Conservation (phyloP, 2,113 vertebrate species). For the Thymallus thymallus region DNA sequence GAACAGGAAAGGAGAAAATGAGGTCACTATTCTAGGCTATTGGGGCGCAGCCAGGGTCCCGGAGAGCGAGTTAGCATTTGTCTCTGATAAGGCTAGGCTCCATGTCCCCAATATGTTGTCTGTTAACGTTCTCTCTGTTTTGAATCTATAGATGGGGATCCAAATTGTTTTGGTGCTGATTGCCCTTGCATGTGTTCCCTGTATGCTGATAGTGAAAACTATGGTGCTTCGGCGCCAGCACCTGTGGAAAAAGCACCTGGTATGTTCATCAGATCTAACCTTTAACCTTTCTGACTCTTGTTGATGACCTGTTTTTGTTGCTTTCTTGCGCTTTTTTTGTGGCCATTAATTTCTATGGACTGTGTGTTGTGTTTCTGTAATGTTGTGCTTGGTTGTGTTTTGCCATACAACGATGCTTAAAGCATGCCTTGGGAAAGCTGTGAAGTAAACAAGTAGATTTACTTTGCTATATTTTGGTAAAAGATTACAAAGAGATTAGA, state of each 20-base stretch:
- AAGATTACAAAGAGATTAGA: neutral
- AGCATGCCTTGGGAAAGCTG: constrained; percentile 58
- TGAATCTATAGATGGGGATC: constrained; percentile 81
- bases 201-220: constrained; percentile 95
- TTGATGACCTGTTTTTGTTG: neutral
- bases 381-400: constrained; percentile 48
- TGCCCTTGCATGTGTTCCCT: constrained; percentile 91
- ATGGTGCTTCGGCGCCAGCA: constrained; percentile 91
- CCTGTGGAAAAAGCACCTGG: constrained; percentile 88
- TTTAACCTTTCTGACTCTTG: constrained; percentile 4
- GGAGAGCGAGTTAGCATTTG: neutral
- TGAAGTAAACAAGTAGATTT: neutral
- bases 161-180: constrained; percentile 93
- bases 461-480: neutral
- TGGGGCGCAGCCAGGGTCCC: neutral
- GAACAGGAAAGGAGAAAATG: too few species aligned
- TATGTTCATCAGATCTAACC: constrained; percentile 70
- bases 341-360: constrained; percentile 52
- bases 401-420: constrained; percentile 57
- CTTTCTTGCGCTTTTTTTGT: constrained; percentile 41
- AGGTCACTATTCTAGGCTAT: too few species aligned
- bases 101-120: neutral
- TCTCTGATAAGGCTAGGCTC: neutral
- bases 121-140: constrained; percentile 51
- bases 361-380: constrained; percentile 42